Evolutionary conservation across 2,888 invertebrate species (phyloP).

Genomic region (Suillia variegata): DNA sequence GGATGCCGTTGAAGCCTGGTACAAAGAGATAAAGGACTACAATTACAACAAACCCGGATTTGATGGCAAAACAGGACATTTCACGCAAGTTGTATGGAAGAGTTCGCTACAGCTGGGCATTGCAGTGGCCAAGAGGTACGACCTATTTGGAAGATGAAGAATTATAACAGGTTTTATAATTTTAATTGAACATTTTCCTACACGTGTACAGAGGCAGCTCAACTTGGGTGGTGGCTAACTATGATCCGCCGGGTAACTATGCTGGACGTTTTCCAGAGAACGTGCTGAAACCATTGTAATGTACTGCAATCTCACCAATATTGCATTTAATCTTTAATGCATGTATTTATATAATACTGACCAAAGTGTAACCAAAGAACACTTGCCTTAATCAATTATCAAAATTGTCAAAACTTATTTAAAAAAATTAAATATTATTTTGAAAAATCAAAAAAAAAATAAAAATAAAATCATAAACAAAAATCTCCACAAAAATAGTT

Average conservation of each 20-base stretch:
- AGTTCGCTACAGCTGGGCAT: slow-evolving; percentile 77
- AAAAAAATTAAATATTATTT: not conserved
- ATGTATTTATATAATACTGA: no score
- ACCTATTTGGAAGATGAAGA: slow-evolving; percentile 22
- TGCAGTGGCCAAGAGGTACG: slow-evolving; percentile 67
- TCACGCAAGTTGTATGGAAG: slow-evolving; percentile 85
- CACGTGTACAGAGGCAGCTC: slow-evolving; percentile 24
- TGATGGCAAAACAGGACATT: slow-evolving; percentile 76
- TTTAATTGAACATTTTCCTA: not conserved
- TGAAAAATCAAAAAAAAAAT: not conserved
- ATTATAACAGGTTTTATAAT: not conserved
- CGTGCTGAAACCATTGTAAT: no score
- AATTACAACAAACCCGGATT: slow-evolving; percentile 69
- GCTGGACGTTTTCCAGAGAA: slow-evolving; percentile 24
- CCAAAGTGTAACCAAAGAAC: no score
- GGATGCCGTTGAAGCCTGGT: slow-evolving; percentile 82
- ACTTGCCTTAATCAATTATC: no score
- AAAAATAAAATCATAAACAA: not conserved
- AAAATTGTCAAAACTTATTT: not conserved
- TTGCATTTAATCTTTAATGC: not conserved
- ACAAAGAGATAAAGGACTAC: slow-evolving; percentile 73
- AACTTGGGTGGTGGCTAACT: slow-evolving; percentile 33
- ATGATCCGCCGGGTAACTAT: slow-evolving; percentile 35
- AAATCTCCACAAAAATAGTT: not conserved
- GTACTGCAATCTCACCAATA: no score